Base-by-base conservation (phyloP, 2,797 vertebrate genomes). In the Sebastes wilsoni region DNA sequence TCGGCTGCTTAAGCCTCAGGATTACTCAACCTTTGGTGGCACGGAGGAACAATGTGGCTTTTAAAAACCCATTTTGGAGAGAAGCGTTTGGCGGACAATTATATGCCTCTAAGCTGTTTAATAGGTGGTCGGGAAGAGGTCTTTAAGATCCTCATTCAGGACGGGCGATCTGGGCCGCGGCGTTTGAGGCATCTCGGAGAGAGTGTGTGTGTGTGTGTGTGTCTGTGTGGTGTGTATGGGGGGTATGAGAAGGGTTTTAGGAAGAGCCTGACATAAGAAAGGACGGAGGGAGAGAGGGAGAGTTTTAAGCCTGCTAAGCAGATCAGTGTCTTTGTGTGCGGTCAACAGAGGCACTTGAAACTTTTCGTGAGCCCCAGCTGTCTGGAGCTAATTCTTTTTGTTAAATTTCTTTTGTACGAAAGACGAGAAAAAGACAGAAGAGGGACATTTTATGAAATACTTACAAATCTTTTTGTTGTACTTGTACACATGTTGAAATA, bases 291-390 rank as follows among this genome's bases (percentile, higher is more conserved):
- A 88, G 78, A 65, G 84, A 65, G 85, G 67, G 68, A 89, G 81
- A 87, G 83, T 83, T 90, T 85, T 92, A 91, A 91, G 88, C 89
- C 85, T 66, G 75, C 89, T 93, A 93, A 94, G 93, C 87, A 91
- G 94, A 94, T 95, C 94, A 94, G 89, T 80, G 83, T 90, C 93
- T 94, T 92, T 94, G 90, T 95, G 90, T 93, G 90, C 42, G 86
- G 91, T 87, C 89, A 85, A 83, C 89, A 88, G 85, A 88, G 82
- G 78, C 89, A 88, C 93, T 93, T 90, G 82, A 91, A 93, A 94
- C 87, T 92, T 93, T 89, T 67, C 1, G 34, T 77, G 69, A 87
- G 84, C 66, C 77, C 67, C 71, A 67, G 75, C 75, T 65, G 86
- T 87, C 87, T 81, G 72, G 60, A 84, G 88, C 87, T 85, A 81